phyloP scores from a whole-genome alignment of 2,888 invertebrate genomes.

The Leucoma salicis region DNA sequence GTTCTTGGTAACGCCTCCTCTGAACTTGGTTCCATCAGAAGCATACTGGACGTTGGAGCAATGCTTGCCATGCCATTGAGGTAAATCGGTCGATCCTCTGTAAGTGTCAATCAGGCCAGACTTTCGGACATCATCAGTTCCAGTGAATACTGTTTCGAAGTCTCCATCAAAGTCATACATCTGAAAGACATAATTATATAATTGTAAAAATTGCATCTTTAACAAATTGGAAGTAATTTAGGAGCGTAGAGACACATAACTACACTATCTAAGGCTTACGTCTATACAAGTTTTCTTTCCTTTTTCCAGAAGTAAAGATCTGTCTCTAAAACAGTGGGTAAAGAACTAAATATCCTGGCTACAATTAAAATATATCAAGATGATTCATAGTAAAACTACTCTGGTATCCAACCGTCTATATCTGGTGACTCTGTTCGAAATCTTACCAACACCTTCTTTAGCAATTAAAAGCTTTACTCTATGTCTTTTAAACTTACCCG shows the following conservation, averaged over 20 bases:
- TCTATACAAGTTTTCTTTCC: no score
- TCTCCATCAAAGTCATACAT: constrained; percentile 94
- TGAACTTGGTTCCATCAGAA: constrained; percentile 94
- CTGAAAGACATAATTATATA: constrained; percentile 59
- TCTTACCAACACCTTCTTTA: no score
- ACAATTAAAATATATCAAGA: no score
- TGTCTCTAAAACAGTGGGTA: no score
- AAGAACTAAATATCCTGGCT: no score
- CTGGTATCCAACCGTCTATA: no score
- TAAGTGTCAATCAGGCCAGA: constrained; percentile 90
- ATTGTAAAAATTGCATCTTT: no score
- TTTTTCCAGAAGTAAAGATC: no score
- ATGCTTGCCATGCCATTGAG: constrained; percentile 89
- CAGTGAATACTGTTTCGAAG: constrained; percentile 89
- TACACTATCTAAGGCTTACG: not conserved
- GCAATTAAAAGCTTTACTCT: no score
- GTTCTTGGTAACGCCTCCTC: constrained; percentile 85
- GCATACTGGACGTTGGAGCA: constrained; percentile 90
- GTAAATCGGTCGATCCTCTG: constrained; percentile 86
- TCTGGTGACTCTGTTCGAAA: no score
- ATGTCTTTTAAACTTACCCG: constrained; percentile 82
- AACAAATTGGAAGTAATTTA: no score
- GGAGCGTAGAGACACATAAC: not conserved
- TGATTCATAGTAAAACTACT: no score
- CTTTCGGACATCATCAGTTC: constrained; percentile 81